Evolutionary conservation across 2,797 vertebrate genomes (phyloP).

Genomic region (Rhodeus uyekii): DNA sequence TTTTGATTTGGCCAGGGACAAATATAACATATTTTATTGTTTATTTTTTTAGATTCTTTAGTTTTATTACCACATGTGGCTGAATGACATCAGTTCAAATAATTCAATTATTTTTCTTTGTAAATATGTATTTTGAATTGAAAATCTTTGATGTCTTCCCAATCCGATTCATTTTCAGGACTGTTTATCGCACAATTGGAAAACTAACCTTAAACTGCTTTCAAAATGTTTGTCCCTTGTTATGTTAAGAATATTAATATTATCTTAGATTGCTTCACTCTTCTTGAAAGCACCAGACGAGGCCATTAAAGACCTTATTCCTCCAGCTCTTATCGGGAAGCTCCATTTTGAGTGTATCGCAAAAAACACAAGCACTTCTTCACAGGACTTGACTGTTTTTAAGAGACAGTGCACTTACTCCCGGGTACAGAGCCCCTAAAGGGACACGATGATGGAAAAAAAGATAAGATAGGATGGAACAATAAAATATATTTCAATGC

Average conservation of each 20-base stretch:
- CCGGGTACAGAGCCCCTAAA: neutral
- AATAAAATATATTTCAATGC: neutral
- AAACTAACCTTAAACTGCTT: constrained; percentile 9
- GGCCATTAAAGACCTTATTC: constrained; percentile 17
- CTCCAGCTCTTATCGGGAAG: neutral
- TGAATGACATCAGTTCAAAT: neutral
- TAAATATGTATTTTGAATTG: neutral
- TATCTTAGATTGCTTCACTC: constrained; percentile 12
- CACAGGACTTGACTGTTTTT: constrained; percentile 18
- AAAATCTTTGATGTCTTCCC: constrained; percentile 9
- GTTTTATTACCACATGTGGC: neutral
- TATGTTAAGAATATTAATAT: neutral
- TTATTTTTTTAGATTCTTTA: neutral
- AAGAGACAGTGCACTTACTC: neutral
- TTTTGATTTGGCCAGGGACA: neutral
- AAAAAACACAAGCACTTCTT: constrained; percentile 30
- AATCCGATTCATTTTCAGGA: neutral
- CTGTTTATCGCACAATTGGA: neutral
- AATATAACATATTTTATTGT: neutral
- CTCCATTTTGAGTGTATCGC: constrained; percentile 1
- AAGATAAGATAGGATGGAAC: neutral
- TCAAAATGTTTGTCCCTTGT: constrained; percentile 3
- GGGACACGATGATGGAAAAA: neutral
- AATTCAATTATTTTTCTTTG: neutral
- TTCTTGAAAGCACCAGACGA: neutral